phyloP scores from a whole-genome alignment of 2,113 vertebrate species.

The Corydoras maculifer region DNA sequence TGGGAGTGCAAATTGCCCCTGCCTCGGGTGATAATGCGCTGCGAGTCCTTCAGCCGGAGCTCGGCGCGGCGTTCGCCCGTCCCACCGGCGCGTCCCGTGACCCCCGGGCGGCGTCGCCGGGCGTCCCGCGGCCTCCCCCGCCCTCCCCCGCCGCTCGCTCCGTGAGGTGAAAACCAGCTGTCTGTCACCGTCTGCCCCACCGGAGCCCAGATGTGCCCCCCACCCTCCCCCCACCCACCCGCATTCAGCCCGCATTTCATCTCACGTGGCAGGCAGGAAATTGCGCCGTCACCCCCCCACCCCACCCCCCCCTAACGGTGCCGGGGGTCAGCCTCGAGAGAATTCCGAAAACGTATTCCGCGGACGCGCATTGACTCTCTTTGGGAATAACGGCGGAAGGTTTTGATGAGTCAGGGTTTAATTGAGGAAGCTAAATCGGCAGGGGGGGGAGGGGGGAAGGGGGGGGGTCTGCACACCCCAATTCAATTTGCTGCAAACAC shows the following conservation, averaged over 20 bases:
- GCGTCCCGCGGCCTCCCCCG: constrained; percentile 16
- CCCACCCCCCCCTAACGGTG: constrained; percentile 15
- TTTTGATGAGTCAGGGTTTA: too few relatives aligned
- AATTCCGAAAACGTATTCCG: background rate
- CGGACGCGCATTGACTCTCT: too few relatives aligned
- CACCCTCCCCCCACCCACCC: background rate
- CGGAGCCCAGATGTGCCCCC: constrained; percentile 38
- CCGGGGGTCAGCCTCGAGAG: constrained; percentile 30
- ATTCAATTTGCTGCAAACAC: background rate
- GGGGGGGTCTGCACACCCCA: background rate
- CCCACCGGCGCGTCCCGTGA: constrained; percentile 24
- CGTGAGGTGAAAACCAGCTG: constrained; percentile 45
- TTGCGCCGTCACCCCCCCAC: constrained; percentile 32
- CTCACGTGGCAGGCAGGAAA: constrained; percentile 43
- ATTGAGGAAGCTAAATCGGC: too few relatives aligned
- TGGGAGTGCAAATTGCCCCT: constrained; percentile 44
- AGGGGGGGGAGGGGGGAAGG: too few relatives aligned
- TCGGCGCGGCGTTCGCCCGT: constrained; percentile 14
- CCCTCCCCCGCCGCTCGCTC: constrained; percentile 25
- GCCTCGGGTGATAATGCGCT: constrained; percentile 43
- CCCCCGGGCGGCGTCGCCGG: constrained; percentile 13
- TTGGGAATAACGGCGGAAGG: too few relatives aligned
- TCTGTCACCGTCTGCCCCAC: constrained; percentile 43
- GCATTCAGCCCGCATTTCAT: constrained; percentile 38
- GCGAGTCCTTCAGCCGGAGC: constrained; percentile 40